A percentile compares a stretch with the other conserved stretches of the same genome.
phyloP scores from a whole-genome alignment of 2,113 vertebrate genomes.

The Zosterops hypoxanthus region DNA sequence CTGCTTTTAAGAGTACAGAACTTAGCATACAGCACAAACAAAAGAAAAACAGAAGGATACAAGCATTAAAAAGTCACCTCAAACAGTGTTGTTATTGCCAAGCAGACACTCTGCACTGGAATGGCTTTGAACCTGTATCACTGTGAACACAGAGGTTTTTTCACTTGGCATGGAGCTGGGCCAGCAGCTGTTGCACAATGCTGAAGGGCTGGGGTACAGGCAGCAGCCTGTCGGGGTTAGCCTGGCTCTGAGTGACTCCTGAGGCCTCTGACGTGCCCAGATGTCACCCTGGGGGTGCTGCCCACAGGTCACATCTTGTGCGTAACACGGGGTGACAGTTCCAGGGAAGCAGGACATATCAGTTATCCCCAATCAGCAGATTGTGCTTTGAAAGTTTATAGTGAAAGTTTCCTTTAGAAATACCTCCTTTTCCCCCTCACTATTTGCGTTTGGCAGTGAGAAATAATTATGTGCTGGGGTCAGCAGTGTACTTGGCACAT shows the following conservation, averaged over 20 bases:
- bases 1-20: background rate
- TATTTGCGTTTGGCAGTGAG: background rate
- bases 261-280: background rate
- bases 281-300: background rate
- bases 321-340: background rate
- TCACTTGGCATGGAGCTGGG: background rate
- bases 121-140: background rate
- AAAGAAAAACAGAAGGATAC: background rate
- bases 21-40: background rate
- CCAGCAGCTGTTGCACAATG: accelerated
- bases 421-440: background rate
- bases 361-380: background rate
- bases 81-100: background rate
- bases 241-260: accelerated
- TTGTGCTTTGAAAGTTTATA: background rate
- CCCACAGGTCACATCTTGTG: conserved; percentile 38
- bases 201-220: background rate
- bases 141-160: background rate
- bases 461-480: background rate
- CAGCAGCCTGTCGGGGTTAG: background rate
- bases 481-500: conserved; percentile 25
- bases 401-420: conserved; percentile 37
- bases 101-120: background rate
- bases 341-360: background rate
- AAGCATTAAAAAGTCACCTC: background rate